Base-by-base conservation (phyloP, 2,797 vertebrate species). In the Sarcoramphus papa region DNA sequence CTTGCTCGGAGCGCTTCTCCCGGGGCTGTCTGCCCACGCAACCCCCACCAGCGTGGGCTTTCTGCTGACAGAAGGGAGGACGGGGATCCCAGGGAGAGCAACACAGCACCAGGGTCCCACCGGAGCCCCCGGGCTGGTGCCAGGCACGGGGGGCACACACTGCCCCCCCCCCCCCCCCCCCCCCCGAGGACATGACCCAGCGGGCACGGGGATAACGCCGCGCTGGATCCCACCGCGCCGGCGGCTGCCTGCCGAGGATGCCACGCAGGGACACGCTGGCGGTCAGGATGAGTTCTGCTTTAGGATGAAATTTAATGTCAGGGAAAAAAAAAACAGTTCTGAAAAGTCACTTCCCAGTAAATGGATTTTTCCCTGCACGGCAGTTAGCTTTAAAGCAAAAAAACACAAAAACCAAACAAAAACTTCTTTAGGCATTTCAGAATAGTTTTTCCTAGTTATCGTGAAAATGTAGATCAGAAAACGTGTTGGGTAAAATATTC, bases 401-500 rank as follows among this genome's bases (percentile, higher is more conserved):
- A 62, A 69, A 53, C 15, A 2, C 33, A 33, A 72, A 22, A 33
- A 10, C 62, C 59, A 77, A 75, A 18, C 35, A 68, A 62, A 15
- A 62, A 50, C 51, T 82, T 89, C 65, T 84, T 35, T 13, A 64
- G 74, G 92, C 54, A 51, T 84, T 85, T 84, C 59, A 43, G 72
- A 63, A 33, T 4, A 40, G 65, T 14, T 92, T 81, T 81, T 50
- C 64, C 65, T 14, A 43, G 43, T 90, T 74, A 53, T 90, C 87
- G 86, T 76, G 93, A 89, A 87, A 79, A 84, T 74, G 72, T 28
- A 87, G 65, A 87, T 88, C 56, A 92, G 88, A 85, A 95, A 95
- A 86, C 1, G 7, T 54, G 78, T 86, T 59, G 83, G 80, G 79
- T 91, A 91, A 90, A 96, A 92, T 56, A 63, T 92, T 95, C 89